These are phyloP conservation scores for Leptocoma aspasia DNA, from an alignment of 2,113 vertebrate genomes.

Conservation along the genomic window DNA sequence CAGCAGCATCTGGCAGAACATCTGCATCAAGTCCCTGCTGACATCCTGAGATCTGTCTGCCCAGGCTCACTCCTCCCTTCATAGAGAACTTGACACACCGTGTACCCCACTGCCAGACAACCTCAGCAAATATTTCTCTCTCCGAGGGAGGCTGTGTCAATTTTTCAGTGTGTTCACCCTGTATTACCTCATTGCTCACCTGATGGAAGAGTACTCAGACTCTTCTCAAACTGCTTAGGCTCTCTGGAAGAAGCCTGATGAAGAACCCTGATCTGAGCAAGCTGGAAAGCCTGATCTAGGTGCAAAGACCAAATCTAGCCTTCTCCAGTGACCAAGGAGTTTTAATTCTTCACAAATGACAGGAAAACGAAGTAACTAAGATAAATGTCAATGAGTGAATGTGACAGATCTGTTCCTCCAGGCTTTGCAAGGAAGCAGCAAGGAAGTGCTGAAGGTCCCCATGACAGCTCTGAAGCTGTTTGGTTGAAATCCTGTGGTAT, in stretches of 20 bases:
- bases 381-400: neutral
- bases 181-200: neutral
- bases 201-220: neutral
- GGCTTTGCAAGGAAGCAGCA: neutral
- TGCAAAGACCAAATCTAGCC: neutral
- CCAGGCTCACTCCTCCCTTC: neutral
- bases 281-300: neutral
- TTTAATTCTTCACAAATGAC: neutral
- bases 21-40: conserved; percentile 30
- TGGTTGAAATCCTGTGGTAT: neutral
- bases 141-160: neutral
- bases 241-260: neutral
- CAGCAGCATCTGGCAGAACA: conserved; percentile 39
- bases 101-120: conserved; percentile 24
- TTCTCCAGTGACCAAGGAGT: neutral
- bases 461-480: neutral
- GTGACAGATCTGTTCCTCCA: neutral
- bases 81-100: neutral
- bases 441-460: neutral
- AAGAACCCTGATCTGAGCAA: neutral
- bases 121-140: conserved; percentile 21
- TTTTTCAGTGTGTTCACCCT: neutral
- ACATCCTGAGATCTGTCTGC: neutral
- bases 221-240: neutral
- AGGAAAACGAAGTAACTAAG: neutral